A percentile compares a stretch with the other conserved stretches of the same genome.
phyloP scores from a whole-genome alignment of 2,113 vertebrate genomes.

The Peucedramus taeniatus region DNA sequence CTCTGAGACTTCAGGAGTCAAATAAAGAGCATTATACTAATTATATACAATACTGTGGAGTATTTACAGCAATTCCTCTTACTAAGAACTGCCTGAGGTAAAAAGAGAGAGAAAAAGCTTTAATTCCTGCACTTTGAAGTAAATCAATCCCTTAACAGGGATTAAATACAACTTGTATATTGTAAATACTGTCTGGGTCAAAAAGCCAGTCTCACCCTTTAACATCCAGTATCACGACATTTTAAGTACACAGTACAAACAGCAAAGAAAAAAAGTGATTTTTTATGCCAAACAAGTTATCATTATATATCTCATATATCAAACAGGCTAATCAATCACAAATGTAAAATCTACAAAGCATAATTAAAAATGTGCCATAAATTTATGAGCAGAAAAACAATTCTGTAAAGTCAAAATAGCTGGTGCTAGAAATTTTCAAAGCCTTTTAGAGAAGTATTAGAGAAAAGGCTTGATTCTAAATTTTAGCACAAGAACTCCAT shows the following conservation, averaged over 20 bases:
- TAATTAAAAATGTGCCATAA: not conserved
- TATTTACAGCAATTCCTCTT: constrained; percentile 14
- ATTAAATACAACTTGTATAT: not conserved
- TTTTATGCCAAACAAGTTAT: not conserved
- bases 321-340: not conserved
- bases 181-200: not conserved
- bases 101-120: constrained; percentile 1
- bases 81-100: constrained; percentile 22
- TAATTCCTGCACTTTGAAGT: constrained; percentile 12
- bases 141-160: constrained; percentile 9
- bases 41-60: not conserved
- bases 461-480: not conserved
- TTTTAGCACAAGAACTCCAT: not conserved
- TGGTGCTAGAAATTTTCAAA: not conserved
- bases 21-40: constrained; percentile 9
- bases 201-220: not conserved
- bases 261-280: not conserved
- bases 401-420: not conserved
- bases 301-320: not conserved
- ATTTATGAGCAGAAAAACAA: not conserved
- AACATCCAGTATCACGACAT: not conserved
- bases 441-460: not conserved
- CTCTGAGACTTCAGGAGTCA: not conserved
- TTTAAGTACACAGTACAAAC: not conserved
- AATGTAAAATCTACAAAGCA: not conserved